Percentiles rank a stretch among this genome's conserved stretches.
These are phyloP conservation scores for Melieria omissa DNA, from an alignment of 2,888 invertebrate species.

Conservation along the genomic window DNA sequence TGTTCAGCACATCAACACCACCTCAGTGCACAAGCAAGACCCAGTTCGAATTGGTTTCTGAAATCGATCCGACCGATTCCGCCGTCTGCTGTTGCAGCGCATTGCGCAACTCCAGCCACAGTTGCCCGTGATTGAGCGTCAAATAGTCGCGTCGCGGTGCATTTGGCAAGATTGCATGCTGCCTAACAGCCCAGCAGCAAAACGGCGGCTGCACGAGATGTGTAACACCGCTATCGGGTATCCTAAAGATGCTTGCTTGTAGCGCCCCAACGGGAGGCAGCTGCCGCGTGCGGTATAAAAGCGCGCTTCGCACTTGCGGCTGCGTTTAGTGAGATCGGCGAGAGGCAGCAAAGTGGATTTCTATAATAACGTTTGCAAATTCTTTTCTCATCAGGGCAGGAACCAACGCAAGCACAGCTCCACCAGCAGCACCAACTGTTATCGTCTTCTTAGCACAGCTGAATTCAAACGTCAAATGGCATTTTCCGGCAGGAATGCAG, in stretches of 20 bases:
- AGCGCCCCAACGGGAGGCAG: neutral
- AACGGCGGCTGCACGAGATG: too few species aligned
- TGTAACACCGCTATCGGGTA: slow-evolving; percentile 13
- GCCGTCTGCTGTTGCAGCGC: too few species aligned
- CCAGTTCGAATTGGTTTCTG: too few species aligned
- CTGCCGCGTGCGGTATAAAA: slow-evolving; percentile 3
- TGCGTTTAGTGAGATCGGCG: too few species aligned
- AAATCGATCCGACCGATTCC: too few species aligned
- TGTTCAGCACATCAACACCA: too few species aligned
- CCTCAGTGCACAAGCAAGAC: too few species aligned
- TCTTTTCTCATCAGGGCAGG: slow-evolving; percentile 9
- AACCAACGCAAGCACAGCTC: slow-evolving; percentile 7
- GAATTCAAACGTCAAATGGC: slow-evolving; percentile 49
- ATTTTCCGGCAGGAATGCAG: slow-evolving; percentile 63
- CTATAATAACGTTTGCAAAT: slow-evolving; percentile 41
- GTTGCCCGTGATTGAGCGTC: too few species aligned
- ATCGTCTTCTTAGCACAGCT: neutral
- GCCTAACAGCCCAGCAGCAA: too few species aligned
- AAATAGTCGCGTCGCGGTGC: too few species aligned
- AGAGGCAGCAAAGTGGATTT: slow-evolving; percentile 41
- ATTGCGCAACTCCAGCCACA: too few species aligned
- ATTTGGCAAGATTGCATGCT: too few species aligned
- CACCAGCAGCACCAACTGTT: neutral
- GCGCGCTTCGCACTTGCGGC: neutral
- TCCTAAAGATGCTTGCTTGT: slow-evolving; percentile 9